Base-by-base conservation (phyloP, 2,797 vertebrate species). In the Selene dorsalis region DNA sequence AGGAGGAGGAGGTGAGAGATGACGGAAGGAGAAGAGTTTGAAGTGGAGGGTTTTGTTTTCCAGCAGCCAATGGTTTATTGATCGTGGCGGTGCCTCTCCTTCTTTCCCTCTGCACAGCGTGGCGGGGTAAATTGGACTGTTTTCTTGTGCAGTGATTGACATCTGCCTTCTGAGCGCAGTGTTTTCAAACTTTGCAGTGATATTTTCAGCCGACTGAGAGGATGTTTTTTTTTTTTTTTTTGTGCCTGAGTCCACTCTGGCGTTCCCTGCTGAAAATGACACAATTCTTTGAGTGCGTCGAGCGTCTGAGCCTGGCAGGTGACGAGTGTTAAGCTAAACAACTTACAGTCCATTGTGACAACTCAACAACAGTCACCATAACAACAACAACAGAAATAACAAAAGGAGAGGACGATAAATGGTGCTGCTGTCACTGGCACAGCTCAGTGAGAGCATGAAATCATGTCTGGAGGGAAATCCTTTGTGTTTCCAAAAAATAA, bases 81-180 rank as follows among this genome's bases (percentile, higher is more conserved):
- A 92, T 92, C 82, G 16, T 47, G 0, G 4, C 41, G 1, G 32
- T 18, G 48, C 57, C 55, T 43, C 85, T 52, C 64, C 24, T 64
- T 53, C 65, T 6, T 13, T 71, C 77, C 76, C 75, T 69, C 56
- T 17, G 62, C 73, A 6, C 78, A 72, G 78, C 74, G 18, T 55
- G 28, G 38, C 0, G 17, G 67, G 79, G 75, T 82, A 86, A 91
- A 89, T 88, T 89, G 88, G 84, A 83, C 81, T 79, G 67, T 90
- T 90, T 90, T 86, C 85, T 64, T 66, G 63, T 8, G 30, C 63
- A 0, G 55, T 84, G 89, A 93, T 84, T 91, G 91, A 87, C 84
- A 43, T 60, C 72, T 87, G 82, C 65, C 59, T 68, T 80, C 69
- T 67, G 52, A 8, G 39, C 30, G 69, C 74, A 60, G 3, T 75